Evolutionary conservation across 2,113 vertebrate species (phyloP), one percentile per base, ranked within the genome.

Genomic region (Numenius arquata): DNA sequence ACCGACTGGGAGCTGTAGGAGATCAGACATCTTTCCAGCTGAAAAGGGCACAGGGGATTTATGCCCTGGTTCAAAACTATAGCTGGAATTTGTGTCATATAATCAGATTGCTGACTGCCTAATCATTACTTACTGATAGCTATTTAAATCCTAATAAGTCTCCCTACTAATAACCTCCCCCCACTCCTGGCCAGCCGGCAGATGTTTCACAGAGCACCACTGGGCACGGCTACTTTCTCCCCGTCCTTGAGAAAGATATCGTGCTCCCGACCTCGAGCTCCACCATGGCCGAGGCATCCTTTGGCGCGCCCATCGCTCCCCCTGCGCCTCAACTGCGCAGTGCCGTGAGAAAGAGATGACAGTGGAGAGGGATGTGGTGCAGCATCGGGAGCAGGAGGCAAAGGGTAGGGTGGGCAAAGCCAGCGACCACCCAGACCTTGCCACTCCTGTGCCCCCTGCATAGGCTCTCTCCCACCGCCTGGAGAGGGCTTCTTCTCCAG

Each of bases 341-440:
- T 16, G 3, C 38, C 4, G 0, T 0, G 58, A 25, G 4, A 1
- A 25, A 61, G 25, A 29, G 9, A 2, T 0, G 5, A n/a, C 71
- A 12, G 5, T 0, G 1, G 61, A 30, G 53, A 34, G 23, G 2
- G 8, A 22, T 2, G 40, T 2, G 41, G 36, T 4, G 27, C 63
- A 43, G 71, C 36, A 0, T 21, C 2, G 14, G 45, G 15, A 71
- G 15, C 22, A 12, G 32, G 40, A 20, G 48, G 43, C 58, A 62
- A 66, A 67, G 48, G 75, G 43, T 41, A n/a, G 30, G 19, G 32
- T 1, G 11, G 53, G 67, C 58, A 68, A 59, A 52, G 30, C 18
- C 21, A 13, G 25, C 1, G 9, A 27, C 30, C 22, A 11, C 48
- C 40, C 32, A 20, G 18, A 32, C 47, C 38, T 56, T 2, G 1